Evolutionary conservation across 2,113 vertebrate species (phyloP).

Genomic region (Daphoenositta chrysoptera): DNA sequence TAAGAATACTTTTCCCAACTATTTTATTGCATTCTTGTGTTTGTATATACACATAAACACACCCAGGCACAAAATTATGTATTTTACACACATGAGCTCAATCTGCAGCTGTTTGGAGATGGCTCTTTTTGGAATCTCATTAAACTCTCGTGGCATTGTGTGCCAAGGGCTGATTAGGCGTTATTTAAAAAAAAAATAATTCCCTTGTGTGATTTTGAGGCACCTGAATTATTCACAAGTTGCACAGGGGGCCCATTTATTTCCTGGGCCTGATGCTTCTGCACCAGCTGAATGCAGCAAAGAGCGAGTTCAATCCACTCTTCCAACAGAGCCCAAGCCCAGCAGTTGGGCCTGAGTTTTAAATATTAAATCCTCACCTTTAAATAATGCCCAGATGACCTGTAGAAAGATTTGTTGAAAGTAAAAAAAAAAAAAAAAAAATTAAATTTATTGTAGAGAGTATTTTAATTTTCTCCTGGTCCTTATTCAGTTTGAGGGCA

Average conservation of each 20-base stretch:
- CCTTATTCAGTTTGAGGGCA: neutral
- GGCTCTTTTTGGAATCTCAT: slow-evolving; percentile 22
- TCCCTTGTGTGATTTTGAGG: slow-evolving; percentile 5
- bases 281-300: neutral
- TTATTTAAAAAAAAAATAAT: neutral
- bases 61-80: neutral
- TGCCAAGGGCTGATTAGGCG: slow-evolving; percentile 18
- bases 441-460: too few relatives aligned
- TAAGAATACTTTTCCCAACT: neutral
- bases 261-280: neutral
- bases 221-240: slow-evolving; percentile 35
- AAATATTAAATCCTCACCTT: neutral
- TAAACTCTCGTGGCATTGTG: neutral
- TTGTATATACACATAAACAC: neutral
- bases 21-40: neutral
- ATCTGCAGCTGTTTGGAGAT: slow-evolving; percentile 16
- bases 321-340: neutral
- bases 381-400: neutral
- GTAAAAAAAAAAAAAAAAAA: too few relatives aligned
- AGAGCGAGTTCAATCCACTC: neutral
- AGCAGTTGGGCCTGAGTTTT: neutral
- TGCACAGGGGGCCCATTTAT: neutral
- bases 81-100: neutral
- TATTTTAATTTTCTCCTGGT: neutral
- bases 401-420: neutral